Evolutionary conservation across 2,888 invertebrate species (phyloP), one percentile per base, ranked within the genome.

Genomic region (Brachynemurus nebulosus): DNA sequence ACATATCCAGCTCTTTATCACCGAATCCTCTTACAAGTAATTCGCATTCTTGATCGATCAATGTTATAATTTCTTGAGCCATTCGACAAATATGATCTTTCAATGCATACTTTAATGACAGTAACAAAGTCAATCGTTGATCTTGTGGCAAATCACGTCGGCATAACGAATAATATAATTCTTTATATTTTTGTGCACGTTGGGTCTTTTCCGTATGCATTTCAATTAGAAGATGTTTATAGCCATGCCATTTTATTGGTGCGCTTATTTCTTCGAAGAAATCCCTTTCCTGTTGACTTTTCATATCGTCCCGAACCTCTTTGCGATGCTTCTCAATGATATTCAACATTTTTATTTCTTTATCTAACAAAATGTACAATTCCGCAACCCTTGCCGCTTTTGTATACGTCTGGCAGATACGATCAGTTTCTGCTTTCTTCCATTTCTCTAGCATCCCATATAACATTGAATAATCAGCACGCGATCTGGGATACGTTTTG

Each of bases 161-260:
- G 40, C 67, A 68, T 52, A 90, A 69, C 43, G 76, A 71, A 53
- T 76, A 72, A 59, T 86, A 89, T 12, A 89, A 66, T 52, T 78
- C 76, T 45, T 77, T 77, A 37, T 86, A 69, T 56, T 83, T 80
- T 41, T 78, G 74, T 12, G 86, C 88, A 54, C 79, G 76, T 56
- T 89, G 85, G 16, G 81, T 83, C 59, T 81, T 82, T 41, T 85
- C 59, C 1, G 89, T 83, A 52, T 90, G 84, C 81, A 92, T 80
- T 50, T 80, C 74, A 14, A 89, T 74, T 25, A 75, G 59, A 47
- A 66, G 52, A 53, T 67, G 64, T 55, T 82, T 81, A 53, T 77
- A 77, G 23, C 80, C 79, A 47, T 73, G 72, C 84, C 88, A 89
- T 45, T 76, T 74, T 34, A 84, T 71, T 0, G 92, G 84, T 50